Base-by-base conservation (phyloP, 2,888 invertebrate species). In the Athalia rosae region DNA sequence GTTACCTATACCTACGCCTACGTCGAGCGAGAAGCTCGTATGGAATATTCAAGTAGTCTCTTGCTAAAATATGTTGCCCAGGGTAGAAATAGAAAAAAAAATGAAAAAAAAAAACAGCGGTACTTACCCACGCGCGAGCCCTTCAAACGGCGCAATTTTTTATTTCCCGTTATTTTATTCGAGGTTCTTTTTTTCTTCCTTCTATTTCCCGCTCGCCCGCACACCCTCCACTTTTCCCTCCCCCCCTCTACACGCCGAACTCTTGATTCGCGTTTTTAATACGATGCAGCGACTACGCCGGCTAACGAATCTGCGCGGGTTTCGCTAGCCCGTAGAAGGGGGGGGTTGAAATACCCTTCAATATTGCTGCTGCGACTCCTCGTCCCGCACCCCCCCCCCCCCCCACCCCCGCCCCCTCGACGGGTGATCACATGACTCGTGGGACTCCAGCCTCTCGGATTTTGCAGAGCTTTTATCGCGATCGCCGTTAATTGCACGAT, bases 21-120 rank as follows among this genome's bases (percentile, higher is more conserved):
- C 67, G 50, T 50, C 67, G 67, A 50, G 67, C 11, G 50, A 15
- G 53, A 67, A 67, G n/a, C 67, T 53, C 50, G 67, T 28, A 28
- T 67, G 67, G 67, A 67, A 67, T 67, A 67, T 67, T 67, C 67
- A 67, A 67, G 67, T 67, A 67, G 48, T 67, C 67, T 67, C 67
- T 50, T 50, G 41, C 61, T 59, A n/a, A 53, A 53, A 53, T 53
- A 53, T n/a, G 53, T 11, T 8, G 53, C 53, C 8, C 53, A 11
- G 8, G n/a, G 53, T 11, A 53, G 50, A 50, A n/a, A n/a, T n/a
- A n/a, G n/a, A n/a, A n/a, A n/a, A n/a, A n/a, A n/a, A n/a, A n/a
- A n/a, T n/a, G n/a, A n/a, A n/a, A n/a, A 28, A 11, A 67, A 45
- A 45, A 71, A 71, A 71, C 71, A 56, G 45, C 58, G 69, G 67